phyloP scores from a whole-genome alignment of 2,888 invertebrate genomes.

The Fragum fragum region DNA sequence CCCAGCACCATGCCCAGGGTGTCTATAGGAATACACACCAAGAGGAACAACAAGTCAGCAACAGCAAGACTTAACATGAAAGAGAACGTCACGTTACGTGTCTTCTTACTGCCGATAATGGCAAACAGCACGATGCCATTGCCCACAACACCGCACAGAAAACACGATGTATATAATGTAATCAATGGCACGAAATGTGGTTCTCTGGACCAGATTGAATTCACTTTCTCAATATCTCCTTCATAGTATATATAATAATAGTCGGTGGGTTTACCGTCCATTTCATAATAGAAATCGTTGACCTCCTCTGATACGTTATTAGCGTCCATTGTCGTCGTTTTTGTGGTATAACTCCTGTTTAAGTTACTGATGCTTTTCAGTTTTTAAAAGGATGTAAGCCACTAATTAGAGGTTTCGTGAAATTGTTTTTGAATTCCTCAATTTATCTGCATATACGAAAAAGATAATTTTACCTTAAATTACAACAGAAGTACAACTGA shows the following conservation, averaged over 20 bases:
- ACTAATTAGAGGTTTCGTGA: too few species aligned
- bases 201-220: conserved; percentile 56
- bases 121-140: conserved; percentile 87
- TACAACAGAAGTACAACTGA: too few species aligned
- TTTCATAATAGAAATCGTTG: not conserved
- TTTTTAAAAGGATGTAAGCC: too few species aligned
- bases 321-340: not conserved
- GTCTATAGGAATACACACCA: conserved; percentile 87
- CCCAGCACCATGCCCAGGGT: conserved; percentile 85
- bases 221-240: conserved; percentile 64
- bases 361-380: too few species aligned
- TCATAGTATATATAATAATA: conserved; percentile 61
- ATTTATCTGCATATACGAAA: too few species aligned
- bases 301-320: not conserved
- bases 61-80: conserved; percentile 84
- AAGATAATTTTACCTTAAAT: too few species aligned
- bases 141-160: conserved; percentile 87
- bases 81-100: conserved; percentile 83
- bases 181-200: conserved; percentile 79
- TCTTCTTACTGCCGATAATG: conserved; percentile 86
- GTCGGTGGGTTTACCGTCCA: conserved; percentile 19
- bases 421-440: too few species aligned
- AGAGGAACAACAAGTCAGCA: conserved; percentile 87
- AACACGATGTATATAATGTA: conserved; percentile 75
- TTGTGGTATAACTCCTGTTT: too few species aligned